A percentile compares a stretch with the other conserved stretches of the same genome.
These are phyloP conservation scores for Carassius auratus DNA, from an alignment of 2,113 vertebrate genomes.

Conservation along the genomic window DNA sequence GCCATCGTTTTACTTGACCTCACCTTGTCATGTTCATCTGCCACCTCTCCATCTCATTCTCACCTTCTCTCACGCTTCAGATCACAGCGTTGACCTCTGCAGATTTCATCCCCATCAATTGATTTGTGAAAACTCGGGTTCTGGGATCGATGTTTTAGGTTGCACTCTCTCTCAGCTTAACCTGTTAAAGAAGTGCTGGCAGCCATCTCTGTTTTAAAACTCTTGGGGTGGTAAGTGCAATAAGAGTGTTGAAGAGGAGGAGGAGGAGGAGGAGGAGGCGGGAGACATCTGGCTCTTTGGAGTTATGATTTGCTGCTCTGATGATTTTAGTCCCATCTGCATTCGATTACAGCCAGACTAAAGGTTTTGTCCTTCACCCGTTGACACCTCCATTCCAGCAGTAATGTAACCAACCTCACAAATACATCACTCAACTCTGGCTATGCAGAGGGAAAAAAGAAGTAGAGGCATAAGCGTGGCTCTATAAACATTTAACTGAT, in stretches of 20 bases:
- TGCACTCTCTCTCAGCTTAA: slow-evolving; percentile 96
- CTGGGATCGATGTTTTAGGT: slow-evolving; percentile 99
- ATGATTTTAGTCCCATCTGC: slow-evolving; percentile 97
- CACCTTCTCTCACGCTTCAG: slow-evolving; percentile 49
- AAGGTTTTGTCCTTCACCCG: slow-evolving; percentile 95
- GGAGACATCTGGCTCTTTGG: slow-evolving; percentile 71
- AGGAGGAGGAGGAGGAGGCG: slow-evolving; percentile 50
- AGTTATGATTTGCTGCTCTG: slow-evolving; percentile 95
- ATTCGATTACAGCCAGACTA: slow-evolving; percentile 87
- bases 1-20: slow-evolving; percentile 69
- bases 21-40: slow-evolving; percentile 45
- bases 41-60: slow-evolving; percentile 46
- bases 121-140: slow-evolving; percentile 90
- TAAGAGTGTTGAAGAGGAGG: slow-evolving; percentile 51
- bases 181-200: slow-evolving; percentile 94
- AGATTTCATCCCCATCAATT: slow-evolving; percentile 96
- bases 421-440: slow-evolving; percentile 76
- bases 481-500: background rate
- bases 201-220: slow-evolving; percentile 69
- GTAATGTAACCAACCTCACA: slow-evolving; percentile 73
- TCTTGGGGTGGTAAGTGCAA: slow-evolving; percentile 64
- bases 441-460: slow-evolving; percentile 39
- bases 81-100: slow-evolving; percentile 75
- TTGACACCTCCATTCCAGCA: slow-evolving; percentile 82
- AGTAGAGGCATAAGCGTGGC: slow-evolving; percentile 10